Evolutionary conservation across 2,797 vertebrate genomes (phyloP), one percentile per base, ranked within the genome.

Genomic region (Aphelocoma californica): DNA sequence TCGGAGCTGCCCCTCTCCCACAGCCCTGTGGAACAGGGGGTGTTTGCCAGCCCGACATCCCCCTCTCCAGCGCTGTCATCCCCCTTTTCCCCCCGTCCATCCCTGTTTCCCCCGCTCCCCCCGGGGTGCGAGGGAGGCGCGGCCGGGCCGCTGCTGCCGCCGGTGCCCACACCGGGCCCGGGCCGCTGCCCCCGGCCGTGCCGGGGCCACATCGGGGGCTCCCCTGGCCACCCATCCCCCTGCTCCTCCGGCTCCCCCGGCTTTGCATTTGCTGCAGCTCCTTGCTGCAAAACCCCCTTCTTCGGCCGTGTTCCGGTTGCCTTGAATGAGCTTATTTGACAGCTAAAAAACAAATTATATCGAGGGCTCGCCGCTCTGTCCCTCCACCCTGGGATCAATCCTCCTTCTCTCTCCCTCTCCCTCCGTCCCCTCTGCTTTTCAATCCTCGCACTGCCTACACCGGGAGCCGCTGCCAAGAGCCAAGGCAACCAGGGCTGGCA

Each of bases 281-380:
- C 91, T 86, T 57, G 92, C 95, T 92, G 95, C 92, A 95, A 87
- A 92, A 31, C 64, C 93, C 91, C 90, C 65, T 95, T 75, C 95
- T 77, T 61, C 79, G 40, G 57, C 78, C 86, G 69, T 69, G 95
- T 96, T 96, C 97, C 82, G 74, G 88, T 69, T 91, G 96, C 95
- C 89, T 94, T 57, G 92, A 88, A 96, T 90, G 97, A 97, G 97
- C 96, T 96, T 97, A 97, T 97, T 93, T 91, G 96, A 92, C 96
- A 97, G 95, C 97, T 93, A 88, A 95, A 92, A 92, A 95, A 42
- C 91, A 92, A 90, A 94, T 95, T 64, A 25, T 74, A 91, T 84
- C 73, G 92, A 34, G 85, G 88, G 94, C 74, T 50, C 65, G 69
- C 88, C 48, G 97, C 88, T 93, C 93, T 91, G 95, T 91, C 96